phyloP scores from a whole-genome alignment of 2,797 vertebrate species.

The Periparus ater region DNA sequence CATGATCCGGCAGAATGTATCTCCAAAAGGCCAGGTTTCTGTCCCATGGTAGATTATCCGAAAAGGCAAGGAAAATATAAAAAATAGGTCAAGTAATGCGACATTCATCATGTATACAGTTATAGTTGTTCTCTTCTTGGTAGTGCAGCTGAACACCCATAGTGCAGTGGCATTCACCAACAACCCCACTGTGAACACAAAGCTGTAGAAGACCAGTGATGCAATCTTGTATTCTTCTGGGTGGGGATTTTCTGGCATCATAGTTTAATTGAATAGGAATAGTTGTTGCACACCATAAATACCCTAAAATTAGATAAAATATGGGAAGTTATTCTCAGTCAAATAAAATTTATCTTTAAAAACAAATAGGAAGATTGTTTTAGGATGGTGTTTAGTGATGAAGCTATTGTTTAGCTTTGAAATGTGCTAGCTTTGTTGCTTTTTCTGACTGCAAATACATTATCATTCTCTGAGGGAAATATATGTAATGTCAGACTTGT shows the following conservation, averaged over 20 bases:
- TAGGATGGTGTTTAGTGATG: background rate
- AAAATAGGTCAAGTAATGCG: conserved; percentile 88
- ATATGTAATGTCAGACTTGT: background rate
- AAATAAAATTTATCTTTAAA: background rate
- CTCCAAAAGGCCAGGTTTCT: conserved; percentile 89
- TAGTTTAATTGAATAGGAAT: conserved; percentile 22
- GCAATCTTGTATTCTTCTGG: conserved; percentile 83
- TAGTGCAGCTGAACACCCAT: conserved; percentile 96
- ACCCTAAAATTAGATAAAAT: background rate
- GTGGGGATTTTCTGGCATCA: conserved; percentile 20
- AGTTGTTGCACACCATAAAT: conserved; percentile 11
- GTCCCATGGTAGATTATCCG: conserved; percentile 85
- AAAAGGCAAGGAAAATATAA: conserved; percentile 89
- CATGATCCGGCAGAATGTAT: conserved; percentile 85
- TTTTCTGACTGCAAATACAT: background rate
- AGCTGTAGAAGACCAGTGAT: conserved; percentile 87
- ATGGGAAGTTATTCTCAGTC: background rate
- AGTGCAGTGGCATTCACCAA: conserved; percentile 89
- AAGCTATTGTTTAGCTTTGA: background rate
- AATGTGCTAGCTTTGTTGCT: background rate
- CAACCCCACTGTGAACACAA: conserved; percentile 85
- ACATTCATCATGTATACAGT: conserved; percentile 97
- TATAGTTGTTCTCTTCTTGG: conserved; percentile 93
- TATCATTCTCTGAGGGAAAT: background rate
- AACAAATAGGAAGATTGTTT: background rate